These are phyloP conservation scores for Apantesis nais DNA, from an alignment of 2,888 invertebrate genomes.

Conservation along the genomic window DNA sequence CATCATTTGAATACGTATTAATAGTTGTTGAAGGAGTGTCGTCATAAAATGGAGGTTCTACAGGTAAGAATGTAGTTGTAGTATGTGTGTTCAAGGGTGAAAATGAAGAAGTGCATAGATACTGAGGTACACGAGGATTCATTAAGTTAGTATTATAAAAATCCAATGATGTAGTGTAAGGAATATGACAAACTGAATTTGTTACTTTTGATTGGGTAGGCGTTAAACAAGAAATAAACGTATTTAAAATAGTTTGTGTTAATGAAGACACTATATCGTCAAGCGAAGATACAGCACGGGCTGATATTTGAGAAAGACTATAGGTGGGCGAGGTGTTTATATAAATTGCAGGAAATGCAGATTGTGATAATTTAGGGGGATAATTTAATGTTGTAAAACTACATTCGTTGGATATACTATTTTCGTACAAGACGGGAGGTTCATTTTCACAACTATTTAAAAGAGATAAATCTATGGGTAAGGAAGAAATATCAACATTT, in stretches of 20 bases:
- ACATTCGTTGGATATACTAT: neutral
- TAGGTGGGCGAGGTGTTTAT: conserved; percentile 11
- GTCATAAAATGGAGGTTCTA: neutral
- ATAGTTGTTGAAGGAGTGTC: neutral
- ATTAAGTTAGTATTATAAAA: neutral
- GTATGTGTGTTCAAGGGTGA: neutral
- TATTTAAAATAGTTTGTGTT: conserved; percentile 19
- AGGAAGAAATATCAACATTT: neutral
- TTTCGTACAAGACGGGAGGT: neutral
- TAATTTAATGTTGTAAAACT: neutral
- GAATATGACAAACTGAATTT: neutral
- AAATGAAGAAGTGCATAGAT: neutral
- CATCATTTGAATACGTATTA: neutral
- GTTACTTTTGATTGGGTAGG: neutral
- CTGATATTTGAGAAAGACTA: conserved; percentile 10
- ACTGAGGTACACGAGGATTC: neutral
- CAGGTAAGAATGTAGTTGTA: neutral
- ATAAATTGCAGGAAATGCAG: neutral
- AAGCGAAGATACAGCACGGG: conserved; percentile 23
- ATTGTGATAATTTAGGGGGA: conserved; percentile 1
- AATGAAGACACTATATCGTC: conserved; percentile 28
- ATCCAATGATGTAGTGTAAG: neutral
- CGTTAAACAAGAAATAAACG: conserved; percentile 10
- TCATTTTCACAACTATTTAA: neutral
- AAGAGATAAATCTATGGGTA: neutral